Evolutionary conservation across 2,113 vertebrate species (phyloP).

Genomic region (Syngnathus scovelli): DNA sequence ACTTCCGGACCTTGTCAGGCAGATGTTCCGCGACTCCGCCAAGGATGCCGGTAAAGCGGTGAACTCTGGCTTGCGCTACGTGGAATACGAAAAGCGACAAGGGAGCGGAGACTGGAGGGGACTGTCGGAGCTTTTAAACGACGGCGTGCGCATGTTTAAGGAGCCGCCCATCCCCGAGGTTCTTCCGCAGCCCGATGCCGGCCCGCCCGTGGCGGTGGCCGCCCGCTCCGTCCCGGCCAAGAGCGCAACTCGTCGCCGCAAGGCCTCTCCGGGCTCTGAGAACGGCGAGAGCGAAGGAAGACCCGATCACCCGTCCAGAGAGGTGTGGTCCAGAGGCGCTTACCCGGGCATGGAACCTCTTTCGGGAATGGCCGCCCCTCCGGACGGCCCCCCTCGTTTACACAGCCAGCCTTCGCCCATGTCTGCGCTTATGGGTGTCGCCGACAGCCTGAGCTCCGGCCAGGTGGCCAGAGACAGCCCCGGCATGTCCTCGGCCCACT

Average conservation of each 20-base stretch:
- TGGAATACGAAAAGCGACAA: constrained; percentile 82
- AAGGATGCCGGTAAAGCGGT: constrained; percentile 80
- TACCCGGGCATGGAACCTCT: constrained; percentile 63
- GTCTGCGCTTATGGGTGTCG: constrained; percentile 82
- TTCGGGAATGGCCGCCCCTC: constrained; percentile 45
- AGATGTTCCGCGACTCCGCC: constrained; percentile 85
- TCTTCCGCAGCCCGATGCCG: constrained; percentile 76
- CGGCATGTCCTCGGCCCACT: constrained; percentile 59
- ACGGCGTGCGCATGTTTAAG: constrained; percentile 79
- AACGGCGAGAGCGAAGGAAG: constrained; percentile 70
- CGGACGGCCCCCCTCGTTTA: constrained; percentile 61
- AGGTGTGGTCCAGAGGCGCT: constrained; percentile 64
- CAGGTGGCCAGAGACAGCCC: constrained; percentile 78
- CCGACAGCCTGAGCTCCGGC: constrained; percentile 74
- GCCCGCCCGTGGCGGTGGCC: constrained; percentile 60
- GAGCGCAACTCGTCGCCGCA: constrained; percentile 61
- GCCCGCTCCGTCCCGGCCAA: constrained; percentile 55
- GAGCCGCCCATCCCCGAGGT: constrained; percentile 74
- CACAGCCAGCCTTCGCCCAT: constrained; percentile 80
- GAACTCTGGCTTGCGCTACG: constrained; percentile 82
- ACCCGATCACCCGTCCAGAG: constrained; percentile 64
- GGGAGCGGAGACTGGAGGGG: constrained; percentile 82
- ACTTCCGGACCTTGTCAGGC: constrained; percentile 75
- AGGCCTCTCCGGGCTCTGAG: constrained; percentile 76
- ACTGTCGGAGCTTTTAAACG: constrained; percentile 80